These are phyloP conservation scores for Conus canariensis DNA, from an alignment of 2,888 invertebrate species.

Conservation along the genomic window DNA sequence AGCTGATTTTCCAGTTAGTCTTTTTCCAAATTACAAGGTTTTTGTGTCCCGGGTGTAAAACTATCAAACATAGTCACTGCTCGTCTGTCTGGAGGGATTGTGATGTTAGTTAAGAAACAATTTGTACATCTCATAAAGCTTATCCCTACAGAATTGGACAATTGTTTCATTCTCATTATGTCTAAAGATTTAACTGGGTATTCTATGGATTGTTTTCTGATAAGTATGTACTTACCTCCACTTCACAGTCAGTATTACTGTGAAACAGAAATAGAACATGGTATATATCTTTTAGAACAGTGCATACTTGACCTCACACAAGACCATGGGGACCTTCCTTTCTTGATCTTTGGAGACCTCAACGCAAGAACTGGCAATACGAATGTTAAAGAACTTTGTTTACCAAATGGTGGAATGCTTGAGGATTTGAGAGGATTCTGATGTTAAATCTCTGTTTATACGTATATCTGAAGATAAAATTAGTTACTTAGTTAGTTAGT, in stretches of 20 bases:
- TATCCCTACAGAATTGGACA: too few relatives aligned
- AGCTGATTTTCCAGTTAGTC: background rate
- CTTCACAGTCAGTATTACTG: background rate
- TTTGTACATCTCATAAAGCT: background rate
- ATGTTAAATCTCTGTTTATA: background rate
- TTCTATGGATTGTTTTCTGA: background rate
- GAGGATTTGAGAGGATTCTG: background rate
- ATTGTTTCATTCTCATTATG: background rate
- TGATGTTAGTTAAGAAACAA: background rate
- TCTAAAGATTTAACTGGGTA: background rate
- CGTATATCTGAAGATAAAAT: background rate
- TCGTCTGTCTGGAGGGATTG: background rate
- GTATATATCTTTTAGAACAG: background rate
- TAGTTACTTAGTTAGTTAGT: too few relatives aligned
- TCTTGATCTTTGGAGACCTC: background rate
- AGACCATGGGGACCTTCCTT: background rate
- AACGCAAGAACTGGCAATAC: background rate
- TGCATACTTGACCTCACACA: background rate
- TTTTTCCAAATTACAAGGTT: background rate
- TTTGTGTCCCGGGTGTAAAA: background rate
- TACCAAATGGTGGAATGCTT: background rate
- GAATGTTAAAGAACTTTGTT: background rate
- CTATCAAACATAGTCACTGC: background rate
- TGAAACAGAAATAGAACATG: slow-evolving; percentile 1
- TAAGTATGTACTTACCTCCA: background rate